Conservation (phyloP, 2,797 vertebrate genomes). For the Ctenosaura bakeri region DNA sequence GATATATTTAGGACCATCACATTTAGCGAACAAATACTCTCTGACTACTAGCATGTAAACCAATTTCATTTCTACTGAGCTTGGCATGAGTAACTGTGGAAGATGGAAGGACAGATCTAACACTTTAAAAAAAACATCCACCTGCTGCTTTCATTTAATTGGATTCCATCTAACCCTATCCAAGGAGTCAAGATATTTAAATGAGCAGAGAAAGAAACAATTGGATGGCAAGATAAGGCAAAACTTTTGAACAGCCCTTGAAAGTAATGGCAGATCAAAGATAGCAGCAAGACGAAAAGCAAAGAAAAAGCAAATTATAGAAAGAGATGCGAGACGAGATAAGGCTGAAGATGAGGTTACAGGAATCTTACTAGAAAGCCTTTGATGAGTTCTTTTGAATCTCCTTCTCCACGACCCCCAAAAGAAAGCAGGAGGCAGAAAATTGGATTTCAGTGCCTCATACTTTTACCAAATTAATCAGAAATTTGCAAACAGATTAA, state of each 20-base stretch:
- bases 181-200: conserved; percentile 58
- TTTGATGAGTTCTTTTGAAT: conserved; percentile 31
- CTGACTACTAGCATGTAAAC: conserved; percentile 26
- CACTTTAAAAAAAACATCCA: conserved; percentile 28
- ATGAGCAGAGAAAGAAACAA: conserved; percentile 43
- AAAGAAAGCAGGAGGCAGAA: conserved; percentile 7
- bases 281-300: background rate
- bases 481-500: conserved; percentile 3
- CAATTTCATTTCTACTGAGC: conserved; percentile 13
- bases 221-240: conserved; percentile 33
- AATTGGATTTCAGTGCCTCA: conserved; percentile 15
- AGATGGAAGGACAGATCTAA: conserved; percentile 4
- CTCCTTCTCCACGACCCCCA: background rate
- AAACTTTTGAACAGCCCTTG: conserved; percentile 23
- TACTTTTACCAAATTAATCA: conserved; percentile 17
- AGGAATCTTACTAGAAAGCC: conserved; percentile 38
- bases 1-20: background rate
- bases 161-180: conserved; percentile 40
- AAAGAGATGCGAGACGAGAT: conserved; percentile 49
- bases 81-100: conserved; percentile 27
- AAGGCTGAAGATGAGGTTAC: conserved; percentile 36
- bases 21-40: background rate
- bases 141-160: conserved; percentile 35
- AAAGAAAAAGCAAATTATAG: conserved; percentile 42
- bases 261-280: conserved; percentile 25